These are phyloP conservation scores for Nasonia oneida DNA, from an alignment of 2,888 invertebrate species.

Conservation along the genomic window DNA sequence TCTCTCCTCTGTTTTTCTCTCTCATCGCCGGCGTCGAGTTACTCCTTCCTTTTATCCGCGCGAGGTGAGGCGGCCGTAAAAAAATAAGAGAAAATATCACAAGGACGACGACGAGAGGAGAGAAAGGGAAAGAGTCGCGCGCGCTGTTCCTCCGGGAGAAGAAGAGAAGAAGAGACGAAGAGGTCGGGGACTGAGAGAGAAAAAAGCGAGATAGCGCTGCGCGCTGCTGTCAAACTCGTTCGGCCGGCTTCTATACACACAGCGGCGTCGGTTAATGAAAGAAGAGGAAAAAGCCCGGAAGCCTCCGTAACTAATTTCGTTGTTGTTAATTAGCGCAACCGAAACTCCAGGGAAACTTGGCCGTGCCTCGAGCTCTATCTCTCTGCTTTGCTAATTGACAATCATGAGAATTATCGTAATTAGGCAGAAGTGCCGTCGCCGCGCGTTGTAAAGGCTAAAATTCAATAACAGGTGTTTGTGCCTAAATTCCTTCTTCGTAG, in stretches of 20 bases:
- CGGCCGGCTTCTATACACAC: background rate
- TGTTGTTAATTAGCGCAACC: slow-evolving; percentile 2
- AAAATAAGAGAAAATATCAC: slow-evolving; percentile 34
- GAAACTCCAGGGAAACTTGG: background rate
- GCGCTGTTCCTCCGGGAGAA: background rate
- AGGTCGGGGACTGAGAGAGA: background rate
- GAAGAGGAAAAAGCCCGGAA: background rate
- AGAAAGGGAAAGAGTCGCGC: slow-evolving; percentile 53
- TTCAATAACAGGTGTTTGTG: background rate
- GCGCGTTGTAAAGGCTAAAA: background rate
- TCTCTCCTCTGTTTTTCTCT: slow-evolving; percentile 22
- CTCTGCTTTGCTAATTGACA: background rate
- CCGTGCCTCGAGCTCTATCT: background rate
- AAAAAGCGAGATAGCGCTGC: background rate
- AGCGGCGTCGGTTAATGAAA: background rate
- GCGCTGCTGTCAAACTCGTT: slow-evolving; percentile 51
- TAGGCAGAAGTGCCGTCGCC: background rate
- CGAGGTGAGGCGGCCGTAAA: slow-evolving; percentile 19
- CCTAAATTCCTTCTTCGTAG: background rate
- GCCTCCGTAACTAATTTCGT: background rate
- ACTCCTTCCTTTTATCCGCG: background rate
- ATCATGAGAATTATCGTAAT: background rate
- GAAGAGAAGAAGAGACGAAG: background rate
- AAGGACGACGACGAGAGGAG: slow-evolving; percentile 18
- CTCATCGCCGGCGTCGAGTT: slow-evolving; percentile 7